A percentile compares a stretch with the other conserved stretches of the same genome.
Conservation (phyloP, 2,113 vertebrate genomes). For the Lucifuga dentata region DNA sequence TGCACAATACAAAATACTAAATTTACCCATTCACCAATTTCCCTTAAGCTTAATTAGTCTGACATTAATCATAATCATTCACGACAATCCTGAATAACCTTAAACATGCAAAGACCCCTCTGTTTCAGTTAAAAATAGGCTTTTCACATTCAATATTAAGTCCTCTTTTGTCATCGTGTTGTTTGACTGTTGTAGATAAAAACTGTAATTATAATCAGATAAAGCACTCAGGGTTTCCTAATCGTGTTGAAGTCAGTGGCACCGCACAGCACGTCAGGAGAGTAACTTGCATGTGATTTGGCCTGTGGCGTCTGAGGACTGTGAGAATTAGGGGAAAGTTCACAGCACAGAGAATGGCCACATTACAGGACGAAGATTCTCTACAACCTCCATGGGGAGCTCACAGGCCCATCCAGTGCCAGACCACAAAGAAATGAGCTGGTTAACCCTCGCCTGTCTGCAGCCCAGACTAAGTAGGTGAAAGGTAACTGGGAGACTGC, state of each 20-base stretch:
- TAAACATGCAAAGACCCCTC: slow-evolving; percentile 4
- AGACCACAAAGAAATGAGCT: slow-evolving; percentile 45
- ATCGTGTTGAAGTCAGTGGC: slow-evolving; percentile 29
- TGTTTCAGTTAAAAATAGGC: slow-evolving; percentile 28
- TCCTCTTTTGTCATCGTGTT: not conserved
- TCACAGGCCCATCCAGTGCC: slow-evolving; percentile 28
- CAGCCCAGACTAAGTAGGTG: slow-evolving; percentile 72
- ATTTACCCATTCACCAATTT: too few relatives aligned
- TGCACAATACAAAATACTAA: too few relatives aligned
- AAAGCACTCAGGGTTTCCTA: not conserved
- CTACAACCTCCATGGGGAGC: slow-evolving; percentile 30
- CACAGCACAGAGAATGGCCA: slow-evolving; percentile 68
- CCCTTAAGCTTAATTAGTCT: not conserved
- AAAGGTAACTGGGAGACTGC: slow-evolving; percentile 73
- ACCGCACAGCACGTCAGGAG: slow-evolving; percentile 20
- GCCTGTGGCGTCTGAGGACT: slow-evolving; percentile 60
- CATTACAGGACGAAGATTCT: slow-evolving; percentile 27
- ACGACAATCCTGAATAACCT: not conserved
- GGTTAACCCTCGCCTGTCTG: slow-evolving; percentile 71
- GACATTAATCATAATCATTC: not conserved
- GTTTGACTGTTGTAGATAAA: not conserved
- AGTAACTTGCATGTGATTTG: slow-evolving; percentile 8
- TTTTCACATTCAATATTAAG: not conserved
- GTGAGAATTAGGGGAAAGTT: slow-evolving; percentile 87
- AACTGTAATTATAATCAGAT: not conserved